Percentiles rank a stretch among this genome's conserved stretches.
These are phyloP conservation scores for Archivesica marissinica DNA, from an alignment of 1,140 invertebrate genomes.

Conservation along the genomic window DNA sequence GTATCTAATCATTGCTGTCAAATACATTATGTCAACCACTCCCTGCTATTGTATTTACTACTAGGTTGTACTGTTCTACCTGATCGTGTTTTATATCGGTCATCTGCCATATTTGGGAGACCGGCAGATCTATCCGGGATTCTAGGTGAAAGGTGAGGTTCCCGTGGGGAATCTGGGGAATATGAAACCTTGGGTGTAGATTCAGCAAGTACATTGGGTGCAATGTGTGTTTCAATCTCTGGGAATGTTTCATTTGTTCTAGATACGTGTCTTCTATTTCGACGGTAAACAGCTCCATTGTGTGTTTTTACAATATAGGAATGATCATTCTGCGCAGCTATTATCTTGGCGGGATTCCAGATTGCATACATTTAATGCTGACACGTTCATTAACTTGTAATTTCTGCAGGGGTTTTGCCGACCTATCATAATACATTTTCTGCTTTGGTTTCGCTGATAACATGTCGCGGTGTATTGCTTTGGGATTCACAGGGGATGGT, in stretches of 20 bases:
- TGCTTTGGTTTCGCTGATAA: neutral
- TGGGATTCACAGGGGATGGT: neutral
- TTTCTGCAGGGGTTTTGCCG: neutral
- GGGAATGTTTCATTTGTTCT: neutral
- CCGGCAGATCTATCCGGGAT: neutral
- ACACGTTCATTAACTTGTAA: neutral
- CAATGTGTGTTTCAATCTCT: neutral
- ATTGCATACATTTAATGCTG: neutral
- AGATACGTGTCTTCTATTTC: neutral
- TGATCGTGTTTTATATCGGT: conserved; percentile 8
- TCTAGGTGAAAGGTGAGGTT: neutral
- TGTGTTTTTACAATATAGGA: neutral
- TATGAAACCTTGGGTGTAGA: neutral
- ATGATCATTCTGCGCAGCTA: neutral
- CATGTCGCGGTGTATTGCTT: neutral
- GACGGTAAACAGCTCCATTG: neutral
- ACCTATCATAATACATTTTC: neutral
- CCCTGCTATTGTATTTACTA: neutral
- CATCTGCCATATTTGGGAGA: neutral
- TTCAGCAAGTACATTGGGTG: neutral
- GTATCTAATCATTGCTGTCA: too few species aligned
- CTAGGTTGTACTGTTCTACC: conserved; percentile 8
- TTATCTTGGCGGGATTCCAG: conserved; percentile 16
- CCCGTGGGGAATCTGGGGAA: neutral
- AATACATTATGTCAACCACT: too few species aligned